Base-by-base conservation (phyloP, 1,140 invertebrate genomes). In the Calephelis virginiensis region DNA sequence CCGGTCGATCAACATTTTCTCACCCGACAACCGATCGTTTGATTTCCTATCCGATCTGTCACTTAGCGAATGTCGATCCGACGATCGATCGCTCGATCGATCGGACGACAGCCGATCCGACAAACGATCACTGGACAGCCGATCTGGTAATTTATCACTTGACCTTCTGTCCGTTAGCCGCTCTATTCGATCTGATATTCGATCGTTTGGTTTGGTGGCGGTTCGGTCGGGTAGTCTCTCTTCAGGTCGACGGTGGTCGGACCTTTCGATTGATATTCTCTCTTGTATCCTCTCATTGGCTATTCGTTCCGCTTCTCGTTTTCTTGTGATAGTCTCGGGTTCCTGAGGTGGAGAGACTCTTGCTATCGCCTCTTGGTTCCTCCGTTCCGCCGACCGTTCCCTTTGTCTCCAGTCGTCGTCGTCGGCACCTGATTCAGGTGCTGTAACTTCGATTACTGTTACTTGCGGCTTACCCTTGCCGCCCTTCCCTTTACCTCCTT, bases 391-490 rank as follows among this genome's bases (percentile, higher is more conserved):
- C 0, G 81, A 83, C 0, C 81, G 69, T 12, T 85, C 82, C 9
- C 83, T 71, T 12, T 81, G 74, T 11, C 81, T 69, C 6, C 78
- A 68, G 12, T 81, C 78, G 10, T 82, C 81, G 61, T 83, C 82
- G 49, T 80, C 83, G 6, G 75, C 78, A 6, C 78, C 77, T 2
- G 81, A 78, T 46, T 84, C 82, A 0, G 83, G 79, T 6, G 78
- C 81, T 4, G 78, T 78, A 11, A 79, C 82, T 70, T 91, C 90
- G 47, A 92, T 91, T 43, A 92, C 87, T 38, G 94, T 93, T 89
- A 94, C 73, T 90, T 94, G 85, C 1, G 92, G 92, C 50, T 93
- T 94, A 7, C 93, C 93, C 70, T 94, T 94, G 0, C 93, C 93
- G 3, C 93, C 93, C 67, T 94, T 94, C 5, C 92, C 93, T 61